phyloP scores from a whole-genome alignment of 2,797 vertebrate species.

The Streptopelia turtur region DNA sequence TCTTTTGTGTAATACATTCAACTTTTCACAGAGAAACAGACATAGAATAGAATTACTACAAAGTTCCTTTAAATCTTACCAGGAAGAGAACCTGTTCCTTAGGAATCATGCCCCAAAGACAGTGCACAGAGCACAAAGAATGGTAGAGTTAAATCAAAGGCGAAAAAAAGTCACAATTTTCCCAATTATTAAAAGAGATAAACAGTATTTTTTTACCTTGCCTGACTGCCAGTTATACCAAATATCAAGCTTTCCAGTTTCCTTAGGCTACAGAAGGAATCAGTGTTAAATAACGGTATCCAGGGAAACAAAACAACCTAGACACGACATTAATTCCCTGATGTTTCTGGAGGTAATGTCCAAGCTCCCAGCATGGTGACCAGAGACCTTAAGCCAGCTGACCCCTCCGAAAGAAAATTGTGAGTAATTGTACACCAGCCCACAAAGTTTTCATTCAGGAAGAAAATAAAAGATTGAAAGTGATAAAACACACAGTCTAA shows the following conservation, averaged over 20 bases:
- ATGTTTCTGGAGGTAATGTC: not conserved
- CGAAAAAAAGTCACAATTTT: not conserved
- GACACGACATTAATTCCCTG: not conserved
- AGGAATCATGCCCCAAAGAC: not conserved
- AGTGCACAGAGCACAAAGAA: not conserved
- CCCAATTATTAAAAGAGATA: not conserved
- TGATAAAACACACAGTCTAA: not conserved
- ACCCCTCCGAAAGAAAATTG: not conserved
- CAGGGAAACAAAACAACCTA: constrained; percentile 5
- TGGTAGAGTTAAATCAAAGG: not conserved
- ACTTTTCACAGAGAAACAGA: not conserved
- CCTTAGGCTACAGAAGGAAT: not conserved
- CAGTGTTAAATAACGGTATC: not conserved
- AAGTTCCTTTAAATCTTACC: constrained; percentile 9
- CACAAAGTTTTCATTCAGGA: not conserved
- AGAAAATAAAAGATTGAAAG: not conserved
- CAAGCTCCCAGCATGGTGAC: not conserved
- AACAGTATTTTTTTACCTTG: not conserved
- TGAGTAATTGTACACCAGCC: not conserved
- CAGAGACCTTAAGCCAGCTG: not conserved
- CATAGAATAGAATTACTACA: not conserved
- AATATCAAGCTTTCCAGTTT: not conserved
- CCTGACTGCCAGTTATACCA: not conserved
- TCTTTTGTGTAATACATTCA: not conserved
- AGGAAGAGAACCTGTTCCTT: not conserved